Base-by-base conservation (phyloP, 2,888 invertebrate species). In the Griposia aprilina region DNA sequence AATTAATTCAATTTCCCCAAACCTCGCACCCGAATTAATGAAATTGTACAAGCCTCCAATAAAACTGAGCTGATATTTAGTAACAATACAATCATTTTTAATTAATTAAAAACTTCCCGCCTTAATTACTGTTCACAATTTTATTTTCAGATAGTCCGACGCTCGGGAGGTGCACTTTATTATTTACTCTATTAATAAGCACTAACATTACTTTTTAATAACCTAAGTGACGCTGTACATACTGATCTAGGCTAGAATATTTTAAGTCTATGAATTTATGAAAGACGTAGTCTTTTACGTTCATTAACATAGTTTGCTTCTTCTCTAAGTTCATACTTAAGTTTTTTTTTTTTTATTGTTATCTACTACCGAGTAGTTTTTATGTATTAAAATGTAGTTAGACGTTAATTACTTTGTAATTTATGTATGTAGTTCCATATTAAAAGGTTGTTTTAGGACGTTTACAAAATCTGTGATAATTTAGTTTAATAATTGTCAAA, bases 381-480 rank as follows among this genome's bases (percentile, higher is more conserved):
- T 60, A 30, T 57, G 23, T 72, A 81, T n/a, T 69, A 13, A 17
- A 30, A 65, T 7, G 52, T 48, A 66, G 15, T 59, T 57, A 41
- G 13, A 65, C 13, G 7, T 60, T 62, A 72, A 57, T 52, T 67
- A 59, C 26, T 75, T 78, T 65, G 3, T 57, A 66, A 45, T 41
- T 17, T 68, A 30, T 60, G 36, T 71, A 73, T 68, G 41, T 63
- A 65, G 17, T 62, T 71, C 75, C 17, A 68, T 48, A 62, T 72
- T 20, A 70, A 80, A 71, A 73, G 15, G 50, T 76, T 84, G 77
- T 78, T 85, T 81, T 78, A 78, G 69, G 76, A 87, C 48, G 73
- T 84, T 88, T 89, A 81, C 71, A 74, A 89, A 89, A 87, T 88
- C 88, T 88, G 88, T 88, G 88, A 88, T 88, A 88, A 79, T 88